Percentiles rank a stretch among this genome's conserved stretches.
Conservation (phyloP, 2,888 invertebrate species). For the Hirtodrosophila confusa region DNA sequence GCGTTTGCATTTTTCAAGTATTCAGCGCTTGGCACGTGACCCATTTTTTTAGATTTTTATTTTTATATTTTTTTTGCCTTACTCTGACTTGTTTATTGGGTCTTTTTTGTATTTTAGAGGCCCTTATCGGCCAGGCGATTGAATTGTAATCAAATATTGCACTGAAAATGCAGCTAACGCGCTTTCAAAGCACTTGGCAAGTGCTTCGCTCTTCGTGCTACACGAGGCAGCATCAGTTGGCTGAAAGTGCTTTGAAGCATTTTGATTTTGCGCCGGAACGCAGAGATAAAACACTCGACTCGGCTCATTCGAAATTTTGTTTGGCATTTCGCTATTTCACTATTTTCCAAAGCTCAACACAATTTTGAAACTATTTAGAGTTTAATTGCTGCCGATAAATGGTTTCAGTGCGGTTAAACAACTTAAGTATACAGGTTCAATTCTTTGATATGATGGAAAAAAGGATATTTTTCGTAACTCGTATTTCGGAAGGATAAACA, state of each 20-base stretch:
- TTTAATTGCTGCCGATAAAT: conserved; percentile 31
- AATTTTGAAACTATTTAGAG: conserved; percentile 25
- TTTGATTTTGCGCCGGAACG: conserved; percentile 36
- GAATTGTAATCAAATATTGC: conserved; percentile 70
- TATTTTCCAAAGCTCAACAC: conserved; percentile 2
- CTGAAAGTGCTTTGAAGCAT: conserved; percentile 47
- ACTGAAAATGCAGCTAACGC: conserved; percentile 55
- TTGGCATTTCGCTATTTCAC: too few relatives aligned
- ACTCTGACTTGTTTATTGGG: too few relatives aligned
- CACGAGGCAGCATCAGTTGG: conserved; percentile 16
- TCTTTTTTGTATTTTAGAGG: conserved; percentile 22
- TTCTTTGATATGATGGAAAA: too few relatives aligned
- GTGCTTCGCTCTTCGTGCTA: conserved; percentile 15
- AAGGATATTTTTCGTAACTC: too few relatives aligned
- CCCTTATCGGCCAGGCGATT: conserved; percentile 35
- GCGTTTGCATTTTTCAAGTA: conserved; percentile 60
- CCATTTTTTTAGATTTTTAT: conserved; percentile 38
- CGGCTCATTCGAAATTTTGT: conserved; percentile 8
- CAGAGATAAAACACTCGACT: conserved; percentile 34
- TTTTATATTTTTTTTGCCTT: conserved; percentile 2
- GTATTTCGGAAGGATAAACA: too few relatives aligned
- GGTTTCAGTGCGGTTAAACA: conserved; percentile 25
- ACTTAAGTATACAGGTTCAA: background rate
- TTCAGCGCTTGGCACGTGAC: conserved; percentile 48
- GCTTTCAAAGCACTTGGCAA: conserved; percentile 46